Evolutionary conservation across 2,888 invertebrate species (phyloP), one percentile per base, ranked within the genome.

Genomic region (Pinctada fucata): DNA sequence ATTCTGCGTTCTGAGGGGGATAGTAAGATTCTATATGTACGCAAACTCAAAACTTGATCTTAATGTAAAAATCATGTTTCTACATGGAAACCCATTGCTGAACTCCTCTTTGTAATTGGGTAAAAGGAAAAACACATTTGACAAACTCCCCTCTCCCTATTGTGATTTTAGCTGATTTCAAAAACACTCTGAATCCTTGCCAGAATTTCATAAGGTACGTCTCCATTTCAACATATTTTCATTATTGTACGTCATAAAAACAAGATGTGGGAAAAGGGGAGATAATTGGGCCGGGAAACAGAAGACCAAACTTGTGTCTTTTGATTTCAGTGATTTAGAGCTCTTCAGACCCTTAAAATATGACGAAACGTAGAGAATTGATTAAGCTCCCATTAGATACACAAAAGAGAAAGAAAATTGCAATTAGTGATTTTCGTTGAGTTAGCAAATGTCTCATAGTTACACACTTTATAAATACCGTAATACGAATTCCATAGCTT

Each of bases 51-150:
- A 58, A 58, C 66, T 74, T 65, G 45, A 49, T 74, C 66, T 75
- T 80, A 80, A 80, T 80, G 80, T 68, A 72, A 78, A 78, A 75
- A 67, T 78, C 74, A 67, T 80, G 80, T 80, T 78, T 65, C 65
- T 75, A 77, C 80, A 80, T 80, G 76, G 76, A 78, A 77, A 66
- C 65, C 76, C 51, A 52, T 70, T 72, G 51, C 50, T 47, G 51
- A 66, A 52, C 72, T 77, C 64, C 65, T 49, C 52, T 64, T 16
- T 66, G 31, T 74, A 74, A 74, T 74, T 65, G 74, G 66, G 66
- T 49, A 49, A 71, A 72, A 75, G 75, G 52, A 80, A 78, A 80
- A 80, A 51, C 77, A 76, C 75, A 80, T 77, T 80, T 80, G 80
- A 80, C 80, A 80, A 80, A 31, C 72, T 72, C 73, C 75, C 74